Evolutionary conservation across 2,113 vertebrate genomes (phyloP), one percentile per base, ranked within the genome.

Genomic region (Albula glossodonta): DNA sequence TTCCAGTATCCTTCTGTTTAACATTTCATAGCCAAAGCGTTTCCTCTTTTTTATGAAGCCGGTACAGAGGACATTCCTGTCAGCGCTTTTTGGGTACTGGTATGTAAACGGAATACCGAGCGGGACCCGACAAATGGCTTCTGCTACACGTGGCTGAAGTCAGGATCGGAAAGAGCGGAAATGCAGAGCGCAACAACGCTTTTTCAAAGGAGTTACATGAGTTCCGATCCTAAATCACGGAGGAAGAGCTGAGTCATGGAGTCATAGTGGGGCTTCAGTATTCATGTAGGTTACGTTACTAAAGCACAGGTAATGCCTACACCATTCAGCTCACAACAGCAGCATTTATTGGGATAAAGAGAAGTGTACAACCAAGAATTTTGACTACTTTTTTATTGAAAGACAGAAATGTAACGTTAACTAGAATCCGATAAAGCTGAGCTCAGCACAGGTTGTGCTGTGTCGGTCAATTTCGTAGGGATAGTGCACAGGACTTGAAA

Each of bases 311-410:
- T 4, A 66, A 22, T 66, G 60, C 60, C 60, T n/a, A 81, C 51
- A 56, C 6, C 19, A n/a, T 52, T 51, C 50, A 19, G n/a, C 17
- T n/a, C 15, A 81, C 19, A 81, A 81, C 80, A 81, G 51, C 17
- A n/a, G 22, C 50, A n/a, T 81, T 22, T 51, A 11, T 82, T 25
- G 22, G 22, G 31, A 82, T 82, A 22, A 52, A 82, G 86, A 78
- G 82, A 86, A 89, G 31, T 41, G 31, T 41, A 41, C 31, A 41
- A 41, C 31, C 86, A 15, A 48, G 31, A 19, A 83, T n/a, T 41
- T 83, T 13, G 56, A 66, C 19, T 22, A 19, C 22, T 74, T 25
- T 31, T 74, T n/a, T 31, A 74, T 10, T 70, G 63, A 70, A 70
- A 0, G 63, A 70, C 1, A 70, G n/a, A 22, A 17, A 5, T n/a